Evolutionary conservation across 64 coral and sea anemone genomes (phyloP).

Genomic region (Stichodactyla helianthus): DNA sequence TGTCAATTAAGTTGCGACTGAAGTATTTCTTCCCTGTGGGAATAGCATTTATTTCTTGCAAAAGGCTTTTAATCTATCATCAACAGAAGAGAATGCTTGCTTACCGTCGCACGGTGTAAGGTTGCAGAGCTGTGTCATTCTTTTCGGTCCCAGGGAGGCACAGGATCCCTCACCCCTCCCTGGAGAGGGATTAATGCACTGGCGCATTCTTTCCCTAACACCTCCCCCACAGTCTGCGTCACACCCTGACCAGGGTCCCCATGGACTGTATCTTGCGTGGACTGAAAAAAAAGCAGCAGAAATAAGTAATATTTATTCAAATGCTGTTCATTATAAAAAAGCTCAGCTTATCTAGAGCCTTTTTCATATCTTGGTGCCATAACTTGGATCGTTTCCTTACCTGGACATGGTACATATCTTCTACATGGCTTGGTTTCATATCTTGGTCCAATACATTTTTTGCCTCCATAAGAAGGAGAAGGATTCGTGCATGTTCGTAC

Average conservation of each 20-base stretch:
- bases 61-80: no score
- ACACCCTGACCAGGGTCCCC: slow-evolving; percentile 71
- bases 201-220: slow-evolving; percentile 69
- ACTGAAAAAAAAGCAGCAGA: slow-evolving; percentile 9
- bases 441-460: slow-evolving; percentile 52
- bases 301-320: background rate
- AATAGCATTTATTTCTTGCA: no score
- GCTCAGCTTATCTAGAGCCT: no score
- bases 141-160: slow-evolving; percentile 40
- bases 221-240: slow-evolving; percentile 92
- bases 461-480: slow-evolving; percentile 55
- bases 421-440: slow-evolving; percentile 55
- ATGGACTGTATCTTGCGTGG: slow-evolving; percentile 44
- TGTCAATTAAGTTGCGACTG: no score
- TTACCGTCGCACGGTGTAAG: slow-evolving; percentile 50
- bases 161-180: slow-evolving; percentile 30
- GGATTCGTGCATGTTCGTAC: slow-evolving; percentile 72
- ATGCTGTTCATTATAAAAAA: no score
- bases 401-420: slow-evolving; percentile 42
- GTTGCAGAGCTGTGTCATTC: slow-evolving; percentile 66
- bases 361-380: slow-evolving; percentile 48
- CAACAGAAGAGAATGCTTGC: background rate
- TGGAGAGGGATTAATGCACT: slow-evolving; percentile 37
- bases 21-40: no score
- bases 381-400: slow-evolving; percentile 5